phyloP scores from a whole-genome alignment of 1,140 invertebrate genomes.

The Drosophila suzukii region DNA sequence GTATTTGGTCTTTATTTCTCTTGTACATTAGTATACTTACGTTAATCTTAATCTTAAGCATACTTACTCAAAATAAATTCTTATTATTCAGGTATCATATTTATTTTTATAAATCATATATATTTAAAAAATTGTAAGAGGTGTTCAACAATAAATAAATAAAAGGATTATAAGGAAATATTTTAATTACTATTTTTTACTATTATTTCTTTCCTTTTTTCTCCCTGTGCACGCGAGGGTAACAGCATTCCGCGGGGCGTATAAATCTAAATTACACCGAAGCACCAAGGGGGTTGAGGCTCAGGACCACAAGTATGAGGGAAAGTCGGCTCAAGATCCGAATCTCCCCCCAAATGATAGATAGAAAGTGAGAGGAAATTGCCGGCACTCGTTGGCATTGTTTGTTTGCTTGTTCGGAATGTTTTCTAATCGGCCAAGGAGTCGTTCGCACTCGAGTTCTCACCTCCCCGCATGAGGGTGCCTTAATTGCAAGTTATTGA shows the following conservation, averaged over 20 bases:
- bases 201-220: background rate
- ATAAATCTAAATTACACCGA: constrained; percentile 78
- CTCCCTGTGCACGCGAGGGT: constrained; percentile 14
- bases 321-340: constrained; percentile 58
- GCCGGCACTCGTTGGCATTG: constrained; percentile 42
- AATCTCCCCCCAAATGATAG: constrained; percentile 46
- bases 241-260: constrained; percentile 20
- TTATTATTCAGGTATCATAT: too few species aligned
- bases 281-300: constrained; percentile 60
- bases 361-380: constrained; percentile 27
- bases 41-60: too few species aligned
- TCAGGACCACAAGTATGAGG: constrained; percentile 31
- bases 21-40: too few species aligned
- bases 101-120: too few species aligned
- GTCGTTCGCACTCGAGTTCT: constrained; percentile 18
- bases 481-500: constrained; percentile 76
- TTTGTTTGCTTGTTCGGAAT: constrained; percentile 54
- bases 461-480: constrained; percentile 35
- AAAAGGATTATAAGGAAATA: too few species aligned
- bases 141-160: too few species aligned
- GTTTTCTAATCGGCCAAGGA: constrained; percentile 60
- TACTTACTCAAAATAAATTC: too few species aligned
- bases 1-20: too few species aligned
- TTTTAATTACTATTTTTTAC: too few species aligned
- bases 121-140: too few species aligned